Evolutionary conservation across 2,797 vertebrate genomes (phyloP).

Genomic region (Octomys mimax): DNA sequence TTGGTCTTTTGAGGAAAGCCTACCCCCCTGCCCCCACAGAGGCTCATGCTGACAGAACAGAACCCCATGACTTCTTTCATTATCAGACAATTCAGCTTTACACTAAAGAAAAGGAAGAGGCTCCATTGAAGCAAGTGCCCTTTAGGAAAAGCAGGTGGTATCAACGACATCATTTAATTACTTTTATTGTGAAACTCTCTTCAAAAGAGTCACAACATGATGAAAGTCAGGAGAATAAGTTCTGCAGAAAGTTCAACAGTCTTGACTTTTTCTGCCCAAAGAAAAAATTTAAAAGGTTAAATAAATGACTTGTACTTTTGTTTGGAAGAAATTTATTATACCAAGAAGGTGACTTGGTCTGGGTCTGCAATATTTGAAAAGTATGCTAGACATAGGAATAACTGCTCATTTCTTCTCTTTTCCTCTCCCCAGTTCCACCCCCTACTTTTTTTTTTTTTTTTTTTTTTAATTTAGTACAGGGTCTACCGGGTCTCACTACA

Average conservation of each 20-base stretch:
- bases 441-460: background rate
- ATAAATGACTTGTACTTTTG: background rate
- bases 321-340: background rate
- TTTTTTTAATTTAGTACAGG: no score
- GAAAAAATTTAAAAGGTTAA: constrained; percentile 36
- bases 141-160: background rate
- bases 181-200: constrained; percentile 20
- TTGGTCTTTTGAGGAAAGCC: background rate
- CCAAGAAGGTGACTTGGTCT: background rate
- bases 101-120: background rate
- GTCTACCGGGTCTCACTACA: no score
- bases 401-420: background rate
- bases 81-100: background rate
- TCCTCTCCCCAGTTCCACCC: background rate
- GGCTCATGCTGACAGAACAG: no score
- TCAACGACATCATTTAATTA: constrained; percentile 30
- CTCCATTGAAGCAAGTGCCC: background rate
- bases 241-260: background rate
- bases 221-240: background rate
- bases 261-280: background rate
- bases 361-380: background rate
- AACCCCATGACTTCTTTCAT: background rate
- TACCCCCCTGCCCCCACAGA: background rate
- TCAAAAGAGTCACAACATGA: constrained; percentile 12
- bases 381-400: background rate